A percentile compares a stretch with the other conserved stretches of the same genome.
Evolutionary conservation across 2,797 vertebrate genomes (phyloP).

Genomic region (Falco cherrug): DNA sequence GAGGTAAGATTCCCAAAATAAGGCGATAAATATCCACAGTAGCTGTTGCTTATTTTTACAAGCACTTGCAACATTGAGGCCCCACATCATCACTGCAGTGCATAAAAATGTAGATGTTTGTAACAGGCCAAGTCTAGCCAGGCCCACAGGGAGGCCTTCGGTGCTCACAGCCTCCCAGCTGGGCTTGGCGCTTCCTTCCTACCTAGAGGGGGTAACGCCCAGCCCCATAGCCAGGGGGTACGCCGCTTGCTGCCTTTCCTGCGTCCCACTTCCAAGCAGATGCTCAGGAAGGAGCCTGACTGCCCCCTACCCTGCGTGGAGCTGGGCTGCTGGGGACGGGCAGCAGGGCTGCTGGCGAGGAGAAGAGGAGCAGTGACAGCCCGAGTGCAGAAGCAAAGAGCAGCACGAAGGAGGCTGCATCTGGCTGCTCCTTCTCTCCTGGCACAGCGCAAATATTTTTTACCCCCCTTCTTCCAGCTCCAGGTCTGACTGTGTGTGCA

Average conservation of each 20-base stretch:
- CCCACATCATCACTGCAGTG: background rate
- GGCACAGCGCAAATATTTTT: background rate
- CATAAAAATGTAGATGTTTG: background rate
- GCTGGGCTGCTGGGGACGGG: background rate
- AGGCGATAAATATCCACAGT: constrained; percentile 24
- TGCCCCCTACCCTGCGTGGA: background rate
- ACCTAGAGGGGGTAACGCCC: background rate
- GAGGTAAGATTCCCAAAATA: constrained; percentile 8
- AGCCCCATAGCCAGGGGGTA: background rate
- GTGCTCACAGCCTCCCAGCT: background rate
- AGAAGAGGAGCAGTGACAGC: background rate
- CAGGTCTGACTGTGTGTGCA: background rate
- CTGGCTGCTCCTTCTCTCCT: background rate
- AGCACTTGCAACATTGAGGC: background rate
- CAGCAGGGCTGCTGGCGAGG: background rate
- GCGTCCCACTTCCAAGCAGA: background rate
- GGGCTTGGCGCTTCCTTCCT: background rate
- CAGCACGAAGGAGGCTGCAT: background rate
- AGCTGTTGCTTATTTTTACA: background rate
- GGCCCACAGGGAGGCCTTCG: background rate
- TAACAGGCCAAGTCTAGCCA: background rate
- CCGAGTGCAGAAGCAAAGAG: accelerated
- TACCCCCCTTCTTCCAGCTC: background rate
- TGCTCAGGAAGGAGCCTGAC: background rate
- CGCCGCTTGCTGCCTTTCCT: background rate